phyloP scores from a whole-genome alignment of 2,888 invertebrate species.

The Hydrotaea diabolus region DNA sequence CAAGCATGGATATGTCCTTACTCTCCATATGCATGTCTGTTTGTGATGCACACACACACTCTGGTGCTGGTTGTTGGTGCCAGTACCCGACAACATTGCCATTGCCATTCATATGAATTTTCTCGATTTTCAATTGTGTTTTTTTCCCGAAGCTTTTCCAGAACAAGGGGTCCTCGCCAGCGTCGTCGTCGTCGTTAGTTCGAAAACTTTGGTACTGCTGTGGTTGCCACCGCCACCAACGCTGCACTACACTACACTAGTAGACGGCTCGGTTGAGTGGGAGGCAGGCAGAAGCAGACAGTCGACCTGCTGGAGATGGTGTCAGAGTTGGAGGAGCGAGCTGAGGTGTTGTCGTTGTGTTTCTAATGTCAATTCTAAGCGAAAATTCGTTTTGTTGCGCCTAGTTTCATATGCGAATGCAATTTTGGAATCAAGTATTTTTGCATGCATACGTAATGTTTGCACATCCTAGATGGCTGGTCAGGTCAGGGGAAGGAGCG shows the following conservation, averaged over 20 bases:
- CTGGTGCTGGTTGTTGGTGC: not conserved
- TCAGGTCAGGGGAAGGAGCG: not conserved
- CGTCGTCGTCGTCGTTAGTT: slow-evolving; percentile 57
- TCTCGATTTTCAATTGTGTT: slow-evolving; percentile 66
- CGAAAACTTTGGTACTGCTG: slow-evolving; percentile 59
- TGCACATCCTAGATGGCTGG: not conserved
- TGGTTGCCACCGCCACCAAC: slow-evolving; percentile 62
- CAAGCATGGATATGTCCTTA: slow-evolving; percentile 22
- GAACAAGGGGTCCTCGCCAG: slow-evolving; percentile 42
- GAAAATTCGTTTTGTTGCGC: slow-evolving; percentile 68
- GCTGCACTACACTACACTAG: slow-evolving; percentile 5
- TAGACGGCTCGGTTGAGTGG: slow-evolving; percentile 18
- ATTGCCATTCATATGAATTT: slow-evolving; percentile 64
- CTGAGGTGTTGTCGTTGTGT: slow-evolving; percentile 48
- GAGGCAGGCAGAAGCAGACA: not conserved
- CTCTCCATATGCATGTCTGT: slow-evolving; percentile 20
- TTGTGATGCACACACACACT: not conserved
- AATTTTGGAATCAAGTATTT: slow-evolving; percentile 69
- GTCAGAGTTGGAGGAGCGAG: not conserved
- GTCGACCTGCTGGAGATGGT: not conserved
- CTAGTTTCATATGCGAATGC: slow-evolving; percentile 67
- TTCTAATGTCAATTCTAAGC: slow-evolving; percentile 68
- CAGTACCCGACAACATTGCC: slow-evolving; percentile 26
- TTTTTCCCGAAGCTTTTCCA: slow-evolving; percentile 41
- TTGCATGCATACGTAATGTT: slow-evolving; percentile 68